Base-by-base conservation (phyloP, 1,140 invertebrate species). In the Conus betulinus region DNA sequence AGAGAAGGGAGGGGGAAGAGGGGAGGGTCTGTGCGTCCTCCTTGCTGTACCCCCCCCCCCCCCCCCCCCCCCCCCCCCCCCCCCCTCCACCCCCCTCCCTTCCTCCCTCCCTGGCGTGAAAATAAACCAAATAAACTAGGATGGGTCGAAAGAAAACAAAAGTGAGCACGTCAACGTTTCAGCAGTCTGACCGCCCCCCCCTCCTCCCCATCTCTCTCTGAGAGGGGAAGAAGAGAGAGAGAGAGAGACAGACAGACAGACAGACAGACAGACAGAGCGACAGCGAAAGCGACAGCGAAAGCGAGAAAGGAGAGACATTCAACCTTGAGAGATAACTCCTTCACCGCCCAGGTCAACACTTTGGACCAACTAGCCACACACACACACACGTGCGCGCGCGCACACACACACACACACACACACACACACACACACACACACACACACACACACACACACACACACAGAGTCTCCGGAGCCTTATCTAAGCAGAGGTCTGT, bases 371-470 rank as follows among this genome's bases (percentile, higher is more conserved):
- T 39, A 39, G 39, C 39, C 57, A 60, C 57, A 60, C 15, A 15
- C 57, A 60, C 15, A 17, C 25, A 25, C 23, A 25, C n/a, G 7
- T 6, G 2, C 17, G 2, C 67, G 1, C 67, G 1, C 67, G 1
- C 67, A 7, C 67, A 20, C 67, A 20, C 20, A 20, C 67, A 20
- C 67, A 20, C 20, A 20, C 67, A 74, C 67, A 20, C 67, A 74
- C 67, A 74, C 67, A 7, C 67, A 74, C 67, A 74, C 67, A 74
- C 67, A 74, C 67, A 74, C 67, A 74, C 67, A 74, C 67, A 74
- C 67, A 74, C 67, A 74, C 67, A 74, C 67, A 74, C 67, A 74
- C 67, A 74, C 67, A 74, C 67, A 74, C 67, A 74, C 67, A 74
- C 67, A 74, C 67, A 74, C 67, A 74, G 3, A 20, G 17, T 63